Conservation (phyloP, 2,113 vertebrate species). For the Mesocricetus auratus region DNA sequence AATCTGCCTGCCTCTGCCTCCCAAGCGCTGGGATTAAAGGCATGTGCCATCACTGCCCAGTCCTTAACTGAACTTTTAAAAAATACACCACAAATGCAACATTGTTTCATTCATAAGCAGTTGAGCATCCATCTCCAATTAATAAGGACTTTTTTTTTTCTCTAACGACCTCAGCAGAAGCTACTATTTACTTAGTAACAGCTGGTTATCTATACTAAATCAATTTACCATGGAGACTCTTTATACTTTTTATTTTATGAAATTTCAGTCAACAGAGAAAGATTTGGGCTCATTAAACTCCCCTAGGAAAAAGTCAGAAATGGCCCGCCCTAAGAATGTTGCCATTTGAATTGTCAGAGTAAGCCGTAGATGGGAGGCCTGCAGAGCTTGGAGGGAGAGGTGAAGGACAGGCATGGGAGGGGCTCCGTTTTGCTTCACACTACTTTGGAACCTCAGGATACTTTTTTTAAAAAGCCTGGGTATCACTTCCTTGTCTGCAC, state of each 20-base stretch:
- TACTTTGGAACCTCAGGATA: neutral
- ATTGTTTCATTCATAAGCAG: slow-evolving; percentile 10
- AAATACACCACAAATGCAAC: neutral
- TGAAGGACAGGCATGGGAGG: neutral
- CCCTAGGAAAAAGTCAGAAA: slow-evolving; percentile 41
- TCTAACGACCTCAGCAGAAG: neutral
- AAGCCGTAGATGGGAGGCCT: neutral
- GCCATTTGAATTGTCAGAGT: slow-evolving; percentile 12
- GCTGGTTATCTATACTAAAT: neutral
- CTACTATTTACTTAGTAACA: neutral
- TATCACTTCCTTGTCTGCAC: slow-evolving; percentile 42
- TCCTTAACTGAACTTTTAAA: slow-evolving; percentile 3
- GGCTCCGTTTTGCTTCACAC: slow-evolving; percentile 26
- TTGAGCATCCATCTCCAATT: neutral
- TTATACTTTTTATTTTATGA: slow-evolving; percentile 23
- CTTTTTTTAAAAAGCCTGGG: slow-evolving; percentile 14
- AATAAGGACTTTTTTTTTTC: slow-evolving; percentile 4
- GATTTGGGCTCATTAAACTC: neutral
- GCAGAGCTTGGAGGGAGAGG: neutral
- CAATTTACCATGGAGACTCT: neutral
- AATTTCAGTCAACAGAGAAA: slow-evolving; percentile 43
- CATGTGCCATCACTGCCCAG: neutral
- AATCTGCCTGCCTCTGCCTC: neutral
- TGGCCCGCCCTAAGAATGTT: neutral
- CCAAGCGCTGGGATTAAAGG: neutral